phyloP scores from a whole-genome alignment of 2,797 vertebrate genomes.

The Pteropus rufus region DNA sequence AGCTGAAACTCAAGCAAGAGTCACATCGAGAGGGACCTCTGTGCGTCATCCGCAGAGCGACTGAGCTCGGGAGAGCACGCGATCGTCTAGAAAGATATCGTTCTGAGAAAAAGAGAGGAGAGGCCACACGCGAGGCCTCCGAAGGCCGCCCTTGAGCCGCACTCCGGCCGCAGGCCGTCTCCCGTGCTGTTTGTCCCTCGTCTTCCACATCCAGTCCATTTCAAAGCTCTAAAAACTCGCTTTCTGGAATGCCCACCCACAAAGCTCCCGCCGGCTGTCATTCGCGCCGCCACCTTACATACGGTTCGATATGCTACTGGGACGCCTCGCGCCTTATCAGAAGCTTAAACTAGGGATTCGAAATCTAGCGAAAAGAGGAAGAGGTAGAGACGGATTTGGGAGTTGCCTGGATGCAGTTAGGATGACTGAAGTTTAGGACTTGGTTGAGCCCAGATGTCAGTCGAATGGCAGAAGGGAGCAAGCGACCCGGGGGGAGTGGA shows the following conservation, averaged over 20 bases:
- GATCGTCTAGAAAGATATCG: not conserved
- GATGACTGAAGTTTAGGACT: not conserved
- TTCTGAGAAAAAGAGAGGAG: not conserved
- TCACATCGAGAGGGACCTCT: not conserved
- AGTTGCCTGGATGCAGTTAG: accelerated
- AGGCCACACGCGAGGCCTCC: not conserved
- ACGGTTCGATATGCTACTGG: not conserved
- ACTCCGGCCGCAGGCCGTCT: not conserved
- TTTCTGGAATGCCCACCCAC: not conserved
- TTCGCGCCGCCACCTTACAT: not conserved
- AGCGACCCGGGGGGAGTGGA: not conserved
- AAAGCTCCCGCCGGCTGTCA: not conserved
- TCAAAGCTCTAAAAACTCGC: not conserved
- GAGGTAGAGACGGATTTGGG: not conserved
- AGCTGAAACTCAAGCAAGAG: not conserved
- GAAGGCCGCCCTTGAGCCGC: not conserved
- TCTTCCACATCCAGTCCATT: accelerated
- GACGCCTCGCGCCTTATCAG: accelerated
- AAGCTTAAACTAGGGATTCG: not conserved
- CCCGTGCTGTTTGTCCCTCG: not conserved
- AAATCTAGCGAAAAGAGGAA: not conserved
- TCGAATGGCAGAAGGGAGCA: not conserved
- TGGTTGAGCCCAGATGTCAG: not conserved
- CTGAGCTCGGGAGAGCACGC: not conserved
- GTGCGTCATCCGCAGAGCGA: not conserved